These are phyloP conservation scores for Bombyx mori DNA, from an alignment of 1,140 invertebrate genomes.

Conservation along the genomic window ASM3026992v2 NC_085116.1:9808001-9808500, in stretches of 20 bases:
- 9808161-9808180: background rate
- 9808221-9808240: constrained; percentile 44
- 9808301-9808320: constrained; percentile 32
- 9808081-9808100: too few relatives aligned
- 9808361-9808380: constrained; percentile 57
- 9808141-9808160: too few relatives aligned
- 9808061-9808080: too few relatives aligned
- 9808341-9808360: constrained; percentile 55
- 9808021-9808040: too few relatives aligned
- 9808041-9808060: too few relatives aligned
- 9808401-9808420: constrained; percentile 20
- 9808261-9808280: constrained; percentile 59
- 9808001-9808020: too few relatives aligned
- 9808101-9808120: too few relatives aligned
- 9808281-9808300: constrained; percentile 36
- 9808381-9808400: constrained; percentile 57
- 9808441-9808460: too few relatives aligned
- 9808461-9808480: constrained; percentile 28
- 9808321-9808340: constrained; percentile 45
- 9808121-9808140: too few relatives aligned
- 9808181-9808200: constrained; percentile 20
- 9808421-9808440: too few relatives aligned
- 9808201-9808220: constrained; percentile 54
- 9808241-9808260: constrained; percentile 54
- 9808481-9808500: constrained; percentile 24